Evolutionary conservation across 2,797 vertebrate genomes (phyloP), one percentile per base, ranked within the genome.

Genomic region (Cossypha niveicapilla): DNA sequence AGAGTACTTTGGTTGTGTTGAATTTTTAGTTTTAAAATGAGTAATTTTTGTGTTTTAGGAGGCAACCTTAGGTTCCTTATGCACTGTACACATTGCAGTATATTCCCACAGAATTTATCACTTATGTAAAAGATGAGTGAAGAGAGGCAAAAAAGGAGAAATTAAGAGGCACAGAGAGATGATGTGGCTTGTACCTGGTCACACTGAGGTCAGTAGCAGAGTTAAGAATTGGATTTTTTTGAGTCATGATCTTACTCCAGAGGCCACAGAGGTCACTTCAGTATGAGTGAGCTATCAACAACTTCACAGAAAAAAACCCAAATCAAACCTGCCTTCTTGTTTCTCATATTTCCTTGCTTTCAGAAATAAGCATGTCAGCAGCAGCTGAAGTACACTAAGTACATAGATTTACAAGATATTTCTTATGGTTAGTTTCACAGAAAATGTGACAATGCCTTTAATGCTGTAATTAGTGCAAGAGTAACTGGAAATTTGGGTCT

Each of bases 111-210:
- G 63, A 86, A 66, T 66, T 88, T 89, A 67, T 63, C 57, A 50
- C 65, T 93, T 76, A 92, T 67, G 32, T 60, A 92, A 88, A 82
- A 95, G 86, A 76, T 87, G 34, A 85, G 71, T 85, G 63, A 89
- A 90, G 77, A 81, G 54, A 81, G 41, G 71, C 62, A 85, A 76
- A 96, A 79, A 88, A 90, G 24, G 60, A 93, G 77, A 84, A 94
- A 61, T 92, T 88, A 88, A 58, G 77, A 94, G 63, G 18, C 83
- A 79, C 60, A 79, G 51, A 84, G 30, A 32, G 75, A 39, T 86
- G 87, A 76, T 79, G n/a, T 79, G 90, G 27, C 60, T 91, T 94
- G 44, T 63, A 72, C 28, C 50, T 94, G 60, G 39, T 93, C 83
- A 88, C 62, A 27, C 47, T 41, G 88, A 90, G 80, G 73, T 88